Percentiles rank a stretch among this genome's conserved stretches.
These are phyloP conservation scores for Andricus quercusramuli DNA, from an alignment of 2,888 invertebrate genomes.

Conservation along the genomic window DNA sequence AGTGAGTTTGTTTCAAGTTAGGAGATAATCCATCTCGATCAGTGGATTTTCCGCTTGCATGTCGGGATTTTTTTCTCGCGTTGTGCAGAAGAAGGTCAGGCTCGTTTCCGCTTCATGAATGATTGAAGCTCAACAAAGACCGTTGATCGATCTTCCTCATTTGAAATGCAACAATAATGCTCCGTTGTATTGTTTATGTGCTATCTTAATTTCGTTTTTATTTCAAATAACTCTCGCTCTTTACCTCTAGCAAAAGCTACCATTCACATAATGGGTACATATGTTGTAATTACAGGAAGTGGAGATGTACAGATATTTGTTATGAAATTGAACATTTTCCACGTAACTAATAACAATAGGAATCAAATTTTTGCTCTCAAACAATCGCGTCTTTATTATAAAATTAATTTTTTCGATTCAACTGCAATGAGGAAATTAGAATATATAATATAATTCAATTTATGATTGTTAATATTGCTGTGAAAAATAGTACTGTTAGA, in stretches of 20 bases:
- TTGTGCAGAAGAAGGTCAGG: conserved; percentile 13
- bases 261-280: not conserved
- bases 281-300: conserved; percentile 35
- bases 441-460: no score
- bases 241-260: conserved; percentile 20
- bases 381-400: not conserved
- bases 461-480: no score
- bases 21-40: not conserved
- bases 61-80: not conserved
- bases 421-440: no score
- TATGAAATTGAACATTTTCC: conserved; percentile 21
- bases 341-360: conserved; percentile 16
- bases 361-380: not conserved
- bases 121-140: conserved; percentile 12
- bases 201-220: conserved; percentile 31
- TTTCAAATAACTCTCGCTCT: conserved; percentile 15
- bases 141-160: conserved; percentile 32
- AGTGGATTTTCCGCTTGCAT: not conserved
- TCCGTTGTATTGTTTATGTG: not conserved
- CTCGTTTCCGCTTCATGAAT: conserved; percentile 16
- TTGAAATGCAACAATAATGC: not conserved
- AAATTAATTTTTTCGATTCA: no score
- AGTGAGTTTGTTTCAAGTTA: not conserved
- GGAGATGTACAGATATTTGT: conserved; percentile 18
- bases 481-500: no score